These are phyloP conservation scores for Percina caprodes DNA, from an alignment of 2,113 vertebrate genomes.

Conservation along the genomic window DNA sequence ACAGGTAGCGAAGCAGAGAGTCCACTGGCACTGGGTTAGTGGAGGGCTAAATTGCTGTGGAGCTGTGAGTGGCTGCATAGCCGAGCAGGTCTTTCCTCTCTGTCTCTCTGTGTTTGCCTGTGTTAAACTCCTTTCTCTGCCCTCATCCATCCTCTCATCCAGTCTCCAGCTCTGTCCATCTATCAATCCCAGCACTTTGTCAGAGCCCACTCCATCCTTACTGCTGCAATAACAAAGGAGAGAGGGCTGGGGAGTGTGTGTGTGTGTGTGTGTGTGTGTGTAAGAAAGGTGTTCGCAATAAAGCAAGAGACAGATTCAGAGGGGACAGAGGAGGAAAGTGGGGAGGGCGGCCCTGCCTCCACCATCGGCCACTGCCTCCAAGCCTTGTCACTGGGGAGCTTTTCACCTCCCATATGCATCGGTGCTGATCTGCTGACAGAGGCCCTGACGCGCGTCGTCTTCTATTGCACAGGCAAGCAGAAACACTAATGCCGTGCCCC, in stretches of 20 bases:
- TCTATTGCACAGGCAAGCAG: constrained; percentile 97
- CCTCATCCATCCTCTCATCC: constrained; percentile 99
- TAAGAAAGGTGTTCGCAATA: constrained; percentile 52
- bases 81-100: constrained; percentile 97
- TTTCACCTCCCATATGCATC: constrained; percentile 88
- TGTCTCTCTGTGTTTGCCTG: constrained; percentile 98
- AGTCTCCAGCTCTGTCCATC: constrained; percentile 96
- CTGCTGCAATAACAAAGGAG: constrained; percentile 87
- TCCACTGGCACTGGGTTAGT: constrained; percentile 89
- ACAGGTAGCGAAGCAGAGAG: constrained; percentile 88
- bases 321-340: constrained; percentile 45
- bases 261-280: neutral
- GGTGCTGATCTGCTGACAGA: constrained; percentile 90
- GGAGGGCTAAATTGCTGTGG: constrained; percentile 95
- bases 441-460: constrained; percentile 90
- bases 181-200: constrained; percentile 98
- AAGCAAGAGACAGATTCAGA: constrained; percentile 55
- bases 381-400: constrained; percentile 85
- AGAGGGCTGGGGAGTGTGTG: constrained; percentile 15
- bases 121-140: constrained; percentile 91
- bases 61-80: constrained; percentile 89
- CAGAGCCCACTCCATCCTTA: constrained; percentile 95
- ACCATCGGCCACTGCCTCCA: constrained; percentile 27
- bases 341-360: constrained; percentile 65
- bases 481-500: constrained; percentile 92